Evolutionary conservation across 2,797 vertebrate genomes (phyloP).

Genomic region (Melanogrammus aeglefinus): DNA sequence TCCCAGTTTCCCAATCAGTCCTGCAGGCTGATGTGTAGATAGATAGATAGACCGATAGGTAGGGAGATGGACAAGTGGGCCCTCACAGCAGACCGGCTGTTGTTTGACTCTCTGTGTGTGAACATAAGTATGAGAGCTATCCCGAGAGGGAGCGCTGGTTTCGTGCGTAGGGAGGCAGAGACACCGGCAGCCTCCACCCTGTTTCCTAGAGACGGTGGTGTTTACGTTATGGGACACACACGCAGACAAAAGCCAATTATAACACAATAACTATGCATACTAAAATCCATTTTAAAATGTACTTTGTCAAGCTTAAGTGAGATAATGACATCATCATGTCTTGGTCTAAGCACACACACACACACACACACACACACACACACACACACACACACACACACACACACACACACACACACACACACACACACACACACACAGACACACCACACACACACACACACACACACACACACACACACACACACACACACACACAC

Average conservation of each 20-base stretch:
- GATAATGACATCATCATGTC: background rate
- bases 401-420: constrained; percentile 6
- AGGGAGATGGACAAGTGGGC: no score
- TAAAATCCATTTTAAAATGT: background rate
- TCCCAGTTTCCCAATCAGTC: no score
- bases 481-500: no score
- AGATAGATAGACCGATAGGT: no score
- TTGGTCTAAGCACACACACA: background rate
- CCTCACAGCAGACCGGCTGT: background rate
- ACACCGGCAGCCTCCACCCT: background rate
- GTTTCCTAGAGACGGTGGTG: background rate
- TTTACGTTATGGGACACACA: background rate
- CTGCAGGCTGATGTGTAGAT: background rate
- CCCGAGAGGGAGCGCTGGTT: background rate
- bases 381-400: no score
- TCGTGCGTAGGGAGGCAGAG: background rate
- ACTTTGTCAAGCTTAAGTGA: background rate
- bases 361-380: background rate
- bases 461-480: background rate
- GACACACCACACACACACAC: constrained; percentile 13
- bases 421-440: constrained; percentile 20
- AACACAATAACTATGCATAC: background rate
- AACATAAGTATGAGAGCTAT: no score
- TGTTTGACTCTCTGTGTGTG: background rate
- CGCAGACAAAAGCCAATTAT: no score